These are phyloP conservation scores for Synergus laeviventris DNA, from an alignment of 2,888 invertebrate genomes.

Conservation along the genomic window DNA sequence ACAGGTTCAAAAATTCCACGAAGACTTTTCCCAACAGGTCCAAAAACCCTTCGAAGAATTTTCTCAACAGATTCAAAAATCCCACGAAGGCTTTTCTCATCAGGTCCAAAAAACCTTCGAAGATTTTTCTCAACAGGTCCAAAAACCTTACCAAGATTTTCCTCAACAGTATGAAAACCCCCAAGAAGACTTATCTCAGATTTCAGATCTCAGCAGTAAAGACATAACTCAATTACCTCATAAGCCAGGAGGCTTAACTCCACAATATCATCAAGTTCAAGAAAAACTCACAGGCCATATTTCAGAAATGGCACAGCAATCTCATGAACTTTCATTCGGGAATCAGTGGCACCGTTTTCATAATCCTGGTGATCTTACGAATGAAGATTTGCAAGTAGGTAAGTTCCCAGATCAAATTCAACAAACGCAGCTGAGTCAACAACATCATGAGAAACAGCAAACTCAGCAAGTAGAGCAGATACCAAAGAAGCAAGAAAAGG, in stretches of 20 bases:
- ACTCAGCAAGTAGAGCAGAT: background rate
- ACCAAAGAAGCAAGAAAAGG: background rate
- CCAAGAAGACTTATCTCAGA: background rate
- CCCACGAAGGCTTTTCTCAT: background rate
- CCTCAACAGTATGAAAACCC: background rate
- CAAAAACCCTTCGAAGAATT: background rate
- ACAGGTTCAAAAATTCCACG: background rate
- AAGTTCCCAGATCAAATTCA: background rate
- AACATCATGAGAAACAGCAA: background rate
- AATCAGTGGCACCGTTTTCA: conserved; percentile 62
- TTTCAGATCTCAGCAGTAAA: conserved; percentile 30
- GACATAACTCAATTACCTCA: conserved; percentile 36
- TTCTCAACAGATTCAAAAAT: background rate
- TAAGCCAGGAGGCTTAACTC: background rate
- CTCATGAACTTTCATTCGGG: conserved; percentile 41
- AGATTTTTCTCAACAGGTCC: background rate
- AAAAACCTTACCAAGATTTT: background rate
- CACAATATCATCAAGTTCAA: background rate
- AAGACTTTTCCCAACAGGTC: background rate
- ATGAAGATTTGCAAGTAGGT: conserved; percentile 47
- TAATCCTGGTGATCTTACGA: conserved; percentile 59
- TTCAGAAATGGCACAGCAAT: conserved; percentile 51
- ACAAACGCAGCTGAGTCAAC: background rate
- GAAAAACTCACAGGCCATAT: conserved; percentile 41
- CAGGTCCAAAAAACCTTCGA: background rate